Conservation (phyloP, 2,797 vertebrate species). For the Chelonia mydas region DNA sequence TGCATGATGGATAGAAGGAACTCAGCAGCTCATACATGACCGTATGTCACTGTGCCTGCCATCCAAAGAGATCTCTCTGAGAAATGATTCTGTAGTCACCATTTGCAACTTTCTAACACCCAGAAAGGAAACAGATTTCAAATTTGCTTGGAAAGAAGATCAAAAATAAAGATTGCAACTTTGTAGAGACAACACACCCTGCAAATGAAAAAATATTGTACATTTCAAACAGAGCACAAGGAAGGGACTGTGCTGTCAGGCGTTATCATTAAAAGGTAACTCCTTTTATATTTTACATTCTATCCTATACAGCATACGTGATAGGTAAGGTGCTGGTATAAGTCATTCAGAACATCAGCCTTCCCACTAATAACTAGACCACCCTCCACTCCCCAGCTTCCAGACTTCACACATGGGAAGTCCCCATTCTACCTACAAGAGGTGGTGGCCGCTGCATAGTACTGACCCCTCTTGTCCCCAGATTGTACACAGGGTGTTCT, state of each 20-base stretch:
- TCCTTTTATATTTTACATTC: background rate
- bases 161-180: background rate
- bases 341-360: background rate
- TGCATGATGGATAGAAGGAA: background rate
- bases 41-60: background rate
- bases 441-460: too few species aligned
- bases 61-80: constrained; percentile 7
- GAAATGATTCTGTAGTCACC: constrained; percentile 44
- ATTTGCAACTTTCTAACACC: background rate
- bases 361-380: background rate
- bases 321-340: background rate
- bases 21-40: accelerated
- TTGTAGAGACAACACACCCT: background rate
- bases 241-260: background rate
- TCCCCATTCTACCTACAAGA: background rate
- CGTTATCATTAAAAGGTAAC: background rate
- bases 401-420: background rate
- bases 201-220: background rate
- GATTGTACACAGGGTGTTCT: background rate
- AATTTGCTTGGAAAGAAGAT: background rate
- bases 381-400: background rate
- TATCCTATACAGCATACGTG: background rate
- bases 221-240: background rate
- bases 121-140: background rate
- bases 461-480: background rate